Base-by-base conservation (phyloP, 2,888 invertebrate genomes). In the Stomorhina lunata region DNA sequence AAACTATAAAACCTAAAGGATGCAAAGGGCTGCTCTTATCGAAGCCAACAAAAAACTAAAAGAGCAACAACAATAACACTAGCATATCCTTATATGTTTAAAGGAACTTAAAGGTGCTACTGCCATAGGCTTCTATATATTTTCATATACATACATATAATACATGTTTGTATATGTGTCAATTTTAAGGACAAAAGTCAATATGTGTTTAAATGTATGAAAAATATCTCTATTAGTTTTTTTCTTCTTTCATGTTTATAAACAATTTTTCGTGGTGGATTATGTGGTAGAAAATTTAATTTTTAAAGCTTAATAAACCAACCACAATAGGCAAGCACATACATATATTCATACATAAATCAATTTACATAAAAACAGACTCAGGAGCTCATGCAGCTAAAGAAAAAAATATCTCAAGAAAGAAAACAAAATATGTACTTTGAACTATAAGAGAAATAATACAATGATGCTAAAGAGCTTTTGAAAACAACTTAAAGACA, bases 221-320 rank as follows among this genome's bases (percentile, higher is more conserved):
- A 43, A 27, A 15, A 27, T n/a, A 25, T 27, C 20, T 34, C 4
- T 63, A 9, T 65, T 10, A 50, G 50, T 29, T 53, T n/a, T 48
- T 50, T 17, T 27, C 55, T 17, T 17, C 37, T 7, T 22, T 2
- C 20, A 37, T 48, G n/a, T 7, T 4, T 43, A 43, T 17, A 4
- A 6, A 37, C n/a, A 63, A 50, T 61, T 55, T 15, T 63, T 61
- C 61, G 17, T 43, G 45, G 20, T 45, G 72, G 43, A 77, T 82
- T 75, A 82, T 79, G 65, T 72, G 65, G 68, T 69, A 53, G 78
- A 79, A 79, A 82, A 82, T 82, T 82, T 25, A 82, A 82, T 82
- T 82, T 71, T 79, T 59, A 66, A 66, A 75, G 73, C 65, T 75
- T 75, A 63, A 82, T 71, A 79, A 75, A 69, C 34, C 63, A 59